Evolutionary conservation across 2,888 invertebrate species (phyloP).

Genomic region (Acronicta psi): DNA sequence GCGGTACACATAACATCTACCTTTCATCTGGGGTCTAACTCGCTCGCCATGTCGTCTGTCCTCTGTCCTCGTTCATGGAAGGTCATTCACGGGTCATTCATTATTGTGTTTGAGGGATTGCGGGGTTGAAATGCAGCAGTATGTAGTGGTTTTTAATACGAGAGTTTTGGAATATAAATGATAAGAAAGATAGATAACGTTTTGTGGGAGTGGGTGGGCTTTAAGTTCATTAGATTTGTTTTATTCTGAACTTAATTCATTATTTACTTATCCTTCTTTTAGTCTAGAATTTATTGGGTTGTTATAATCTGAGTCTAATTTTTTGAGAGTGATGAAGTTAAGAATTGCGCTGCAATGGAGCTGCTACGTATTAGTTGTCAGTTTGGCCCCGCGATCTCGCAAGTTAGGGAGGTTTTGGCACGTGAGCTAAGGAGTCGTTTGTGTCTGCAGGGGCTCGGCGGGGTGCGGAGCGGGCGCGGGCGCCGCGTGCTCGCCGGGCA

Average conservation of each 20-base stretch:
- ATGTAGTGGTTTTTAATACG: background rate
- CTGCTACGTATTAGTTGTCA: background rate
- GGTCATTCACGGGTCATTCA: constrained; percentile 46
- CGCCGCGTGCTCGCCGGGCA: constrained; percentile 80
- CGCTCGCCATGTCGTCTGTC: constrained; percentile 34
- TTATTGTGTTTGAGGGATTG: constrained; percentile 17
- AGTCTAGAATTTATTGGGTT: background rate
- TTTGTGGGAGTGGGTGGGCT: no score
- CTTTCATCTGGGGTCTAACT: constrained; percentile 69
- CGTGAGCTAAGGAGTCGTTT: background rate
- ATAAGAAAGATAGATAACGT: no score
- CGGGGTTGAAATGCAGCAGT: constrained; percentile 13
- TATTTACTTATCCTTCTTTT: background rate
- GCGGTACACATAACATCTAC: constrained; percentile 80
- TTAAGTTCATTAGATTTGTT: no score
- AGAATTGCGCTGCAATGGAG: background rate
- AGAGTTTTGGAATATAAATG: no score
- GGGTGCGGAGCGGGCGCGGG: constrained; percentile 58
- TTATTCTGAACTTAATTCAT: no score
- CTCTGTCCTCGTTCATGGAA: constrained; percentile 33
- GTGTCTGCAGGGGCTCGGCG: constrained; percentile 51
- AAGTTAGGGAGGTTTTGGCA: background rate
- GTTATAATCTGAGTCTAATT: background rate
- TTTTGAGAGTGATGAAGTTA: background rate
- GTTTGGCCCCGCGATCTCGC: background rate